Conservation (phyloP, 2,113 vertebrate species). For the Oceanodroma tethys region DNA sequence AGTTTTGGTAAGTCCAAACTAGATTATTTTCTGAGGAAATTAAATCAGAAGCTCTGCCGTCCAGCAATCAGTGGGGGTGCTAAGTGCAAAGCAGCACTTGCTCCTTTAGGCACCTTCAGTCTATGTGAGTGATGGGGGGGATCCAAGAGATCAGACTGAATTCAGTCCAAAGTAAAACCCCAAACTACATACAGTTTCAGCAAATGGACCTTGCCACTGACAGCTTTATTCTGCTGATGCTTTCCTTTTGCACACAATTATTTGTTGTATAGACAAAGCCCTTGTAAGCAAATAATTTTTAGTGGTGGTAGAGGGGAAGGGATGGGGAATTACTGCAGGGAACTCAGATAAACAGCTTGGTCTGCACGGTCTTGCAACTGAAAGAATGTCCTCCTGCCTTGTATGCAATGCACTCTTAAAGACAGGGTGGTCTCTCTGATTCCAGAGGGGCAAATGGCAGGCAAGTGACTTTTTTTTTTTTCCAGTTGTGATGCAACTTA, state of each 20-base stretch:
- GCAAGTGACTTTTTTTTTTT: neutral
- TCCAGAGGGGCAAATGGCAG: neutral
- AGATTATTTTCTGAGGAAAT: neutral
- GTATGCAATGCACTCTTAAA: neutral
- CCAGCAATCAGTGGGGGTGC: neutral
- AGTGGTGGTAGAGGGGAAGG: neutral
- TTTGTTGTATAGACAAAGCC: neutral
- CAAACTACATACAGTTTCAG: neutral
- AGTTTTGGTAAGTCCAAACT: neutral
- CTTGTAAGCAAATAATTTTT: neutral
- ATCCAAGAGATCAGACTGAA: neutral
- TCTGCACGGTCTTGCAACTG: neutral
- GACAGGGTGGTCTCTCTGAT: neutral
- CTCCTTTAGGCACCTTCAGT: neutral
- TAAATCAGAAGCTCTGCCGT: neutral
- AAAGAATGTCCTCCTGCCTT: neutral
- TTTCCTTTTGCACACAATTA: neutral
- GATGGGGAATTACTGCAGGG: neutral
- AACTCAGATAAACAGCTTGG: neutral
- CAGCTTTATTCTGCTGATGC: neutral
- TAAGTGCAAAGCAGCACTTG: neutral
- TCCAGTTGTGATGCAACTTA: neutral
- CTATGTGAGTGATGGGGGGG: neutral
- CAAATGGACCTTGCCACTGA: neutral
- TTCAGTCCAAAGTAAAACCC: neutral